These are phyloP conservation scores for Eubasilissa regina DNA, from an alignment of 1,140 invertebrate species.

Conservation along the genomic window DNA sequence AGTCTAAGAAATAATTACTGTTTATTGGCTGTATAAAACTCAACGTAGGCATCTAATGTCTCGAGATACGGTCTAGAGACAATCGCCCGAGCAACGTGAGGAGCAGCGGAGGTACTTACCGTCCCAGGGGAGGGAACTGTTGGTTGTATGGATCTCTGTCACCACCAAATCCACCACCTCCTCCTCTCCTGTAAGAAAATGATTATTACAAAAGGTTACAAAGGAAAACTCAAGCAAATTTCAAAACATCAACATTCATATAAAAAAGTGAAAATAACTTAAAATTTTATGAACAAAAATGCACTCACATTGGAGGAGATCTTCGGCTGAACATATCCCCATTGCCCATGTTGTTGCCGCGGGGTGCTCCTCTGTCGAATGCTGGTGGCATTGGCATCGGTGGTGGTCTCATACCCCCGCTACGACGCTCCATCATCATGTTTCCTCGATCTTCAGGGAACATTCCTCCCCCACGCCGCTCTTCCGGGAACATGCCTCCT, in stretches of 20 bases:
- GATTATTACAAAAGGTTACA: background rate
- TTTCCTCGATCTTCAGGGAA: constrained; percentile 67
- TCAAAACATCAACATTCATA: background rate
- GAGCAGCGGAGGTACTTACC: constrained; percentile 63
- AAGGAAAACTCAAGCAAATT: too few species aligned
- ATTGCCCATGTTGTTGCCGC: constrained; percentile 65
- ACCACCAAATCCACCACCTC: constrained; percentile 58
- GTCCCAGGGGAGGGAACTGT: constrained; percentile 69
- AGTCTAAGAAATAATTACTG: too few species aligned
- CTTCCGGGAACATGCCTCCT: constrained; percentile 65
- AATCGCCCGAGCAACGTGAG: constrained; percentile 5
- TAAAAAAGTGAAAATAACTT: background rate
- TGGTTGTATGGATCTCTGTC: constrained; percentile 69
- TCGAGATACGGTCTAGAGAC: background rate
- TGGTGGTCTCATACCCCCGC: constrained; percentile 61
- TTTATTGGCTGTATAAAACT: too few species aligned
- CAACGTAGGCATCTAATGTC: too few species aligned
- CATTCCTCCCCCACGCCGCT: constrained; percentile 65
- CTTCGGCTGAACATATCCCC: constrained; percentile 70
- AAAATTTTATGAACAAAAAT: background rate
- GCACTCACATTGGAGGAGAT: constrained; percentile 67
- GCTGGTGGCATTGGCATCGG: constrained; percentile 63
- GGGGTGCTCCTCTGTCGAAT: constrained; percentile 65
- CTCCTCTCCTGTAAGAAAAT: constrained; percentile 64
- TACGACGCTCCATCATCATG: constrained; percentile 68